Percentiles rank a stretch among this genome's conserved stretches.
phyloP scores from a whole-genome alignment of 2,113 vertebrate genomes.

The Ochotona princeps region DNA sequence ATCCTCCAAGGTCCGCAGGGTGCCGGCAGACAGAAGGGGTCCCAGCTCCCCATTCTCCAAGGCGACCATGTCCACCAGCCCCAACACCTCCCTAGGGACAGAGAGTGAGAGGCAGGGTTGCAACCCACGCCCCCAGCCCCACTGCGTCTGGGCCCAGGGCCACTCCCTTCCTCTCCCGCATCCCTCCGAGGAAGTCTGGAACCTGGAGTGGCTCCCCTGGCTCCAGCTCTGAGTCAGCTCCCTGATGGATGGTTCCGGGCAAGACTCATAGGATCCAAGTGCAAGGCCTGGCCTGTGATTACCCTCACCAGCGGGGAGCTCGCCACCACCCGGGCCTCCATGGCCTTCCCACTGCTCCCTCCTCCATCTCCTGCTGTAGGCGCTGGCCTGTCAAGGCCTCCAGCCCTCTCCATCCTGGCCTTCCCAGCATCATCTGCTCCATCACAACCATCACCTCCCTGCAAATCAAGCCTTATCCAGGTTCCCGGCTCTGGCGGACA shows the following conservation, averaged over 20 bases:
- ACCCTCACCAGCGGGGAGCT: not conserved
- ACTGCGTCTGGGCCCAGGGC: not conserved
- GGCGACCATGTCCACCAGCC: conserved; percentile 82
- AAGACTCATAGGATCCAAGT: not conserved
- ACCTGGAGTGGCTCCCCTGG: not conserved
- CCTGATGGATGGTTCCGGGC: conserved; percentile 65
- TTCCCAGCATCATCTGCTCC: not conserved
- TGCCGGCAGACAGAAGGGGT: conserved; percentile 81
- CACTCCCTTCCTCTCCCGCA: conserved; percentile 49
- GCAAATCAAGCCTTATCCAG: not conserved
- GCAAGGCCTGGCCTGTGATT: not conserved
- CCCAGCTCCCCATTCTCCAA: conserved; percentile 83
- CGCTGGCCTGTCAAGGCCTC: fast-evolving
- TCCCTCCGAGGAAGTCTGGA: conserved; percentile 63
- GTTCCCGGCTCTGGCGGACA: not conserved
- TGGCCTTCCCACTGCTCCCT: not conserved
- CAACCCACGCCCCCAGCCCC: not conserved
- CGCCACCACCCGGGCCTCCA: no score
- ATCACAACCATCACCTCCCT: conserved; percentile 16
- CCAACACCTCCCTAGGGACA: conserved; percentile 83
- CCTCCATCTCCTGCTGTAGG: fast-evolving
- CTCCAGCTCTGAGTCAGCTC: conserved; percentile 75
- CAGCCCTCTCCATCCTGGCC: not conserved
- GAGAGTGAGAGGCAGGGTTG: not conserved
- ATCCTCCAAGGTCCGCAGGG: conserved; percentile 81